phyloP scores from a whole-genome alignment of 2,113 vertebrate species.

The Struthidea cinerea region DNA sequence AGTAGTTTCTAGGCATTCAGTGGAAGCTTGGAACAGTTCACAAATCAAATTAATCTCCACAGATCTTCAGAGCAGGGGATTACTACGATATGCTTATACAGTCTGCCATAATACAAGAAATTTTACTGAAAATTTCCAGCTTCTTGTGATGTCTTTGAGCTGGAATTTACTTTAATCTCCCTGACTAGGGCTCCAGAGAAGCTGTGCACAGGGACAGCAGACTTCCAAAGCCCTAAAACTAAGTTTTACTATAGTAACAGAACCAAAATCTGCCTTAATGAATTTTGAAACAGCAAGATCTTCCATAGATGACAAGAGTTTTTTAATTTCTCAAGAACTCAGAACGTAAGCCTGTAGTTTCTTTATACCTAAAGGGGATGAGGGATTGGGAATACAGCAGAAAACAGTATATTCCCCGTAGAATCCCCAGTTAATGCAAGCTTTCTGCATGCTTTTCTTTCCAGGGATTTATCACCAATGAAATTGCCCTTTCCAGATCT shows the following conservation, averaged over 20 bases:
- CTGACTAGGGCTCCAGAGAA: neutral
- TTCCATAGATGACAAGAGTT: neutral
- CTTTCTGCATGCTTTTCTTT: conserved; percentile 39
- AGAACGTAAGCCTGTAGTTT: neutral
- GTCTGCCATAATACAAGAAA: neutral
- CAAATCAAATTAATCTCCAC: neutral
- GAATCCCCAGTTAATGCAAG: neutral
- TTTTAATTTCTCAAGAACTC: neutral
- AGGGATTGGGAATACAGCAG: neutral
- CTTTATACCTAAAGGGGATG: neutral
- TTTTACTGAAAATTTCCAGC: neutral
- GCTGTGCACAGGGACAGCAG: neutral
- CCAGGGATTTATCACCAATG: conserved; percentile 63
- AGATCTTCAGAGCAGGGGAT: neutral
- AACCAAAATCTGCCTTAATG: neutral
- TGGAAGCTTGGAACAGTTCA: neutral
- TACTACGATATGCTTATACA: neutral
- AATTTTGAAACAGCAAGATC: neutral
- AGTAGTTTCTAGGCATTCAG: neutral
- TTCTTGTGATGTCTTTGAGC: neutral
- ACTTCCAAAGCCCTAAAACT: neutral
- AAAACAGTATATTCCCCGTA: neutral
- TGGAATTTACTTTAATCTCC: neutral
- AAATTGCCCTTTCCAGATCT: conserved; percentile 48
- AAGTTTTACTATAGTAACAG: neutral